Evolutionary conservation across 1,140 invertebrate genomes (phyloP).

Genomic region (Drosophila pachea): DNA sequence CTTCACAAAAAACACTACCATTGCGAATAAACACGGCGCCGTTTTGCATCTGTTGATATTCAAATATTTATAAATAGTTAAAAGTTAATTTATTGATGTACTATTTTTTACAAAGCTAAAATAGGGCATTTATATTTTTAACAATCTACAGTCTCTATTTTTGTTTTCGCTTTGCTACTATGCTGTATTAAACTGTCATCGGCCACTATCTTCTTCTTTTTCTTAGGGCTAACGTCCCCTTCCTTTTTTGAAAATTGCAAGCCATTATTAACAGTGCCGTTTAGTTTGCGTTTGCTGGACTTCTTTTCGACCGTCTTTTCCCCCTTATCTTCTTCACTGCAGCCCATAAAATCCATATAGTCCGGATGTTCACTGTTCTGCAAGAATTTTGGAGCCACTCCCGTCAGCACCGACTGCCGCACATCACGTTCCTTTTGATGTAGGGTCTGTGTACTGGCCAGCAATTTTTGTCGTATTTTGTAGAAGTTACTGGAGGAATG

Average conservation of each 20-base stretch:
- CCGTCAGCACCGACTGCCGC: conserved; percentile 57
- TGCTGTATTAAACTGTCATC: neutral
- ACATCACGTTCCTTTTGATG: conserved; percentile 56
- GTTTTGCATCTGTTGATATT: neutral
- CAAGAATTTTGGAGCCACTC: conserved; percentile 47
- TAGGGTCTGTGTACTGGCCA: conserved; percentile 38
- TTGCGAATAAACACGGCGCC: neutral
- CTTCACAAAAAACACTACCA: neutral
- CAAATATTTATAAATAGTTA: neutral
- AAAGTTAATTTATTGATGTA: conserved; percentile 2
- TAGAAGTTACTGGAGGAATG: conserved; percentile 41
- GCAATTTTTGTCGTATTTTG: conserved; percentile 31
- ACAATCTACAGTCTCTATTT: neutral
- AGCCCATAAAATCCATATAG: conserved; percentile 1
- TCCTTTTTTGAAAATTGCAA: neutral
- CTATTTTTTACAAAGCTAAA: neutral
- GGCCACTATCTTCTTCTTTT: neutral
- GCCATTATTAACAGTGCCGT: neutral
- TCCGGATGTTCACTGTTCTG: neutral
- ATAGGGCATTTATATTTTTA: neutral
- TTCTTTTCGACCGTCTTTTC: neutral
- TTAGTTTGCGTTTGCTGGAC: conserved; percentile 3
- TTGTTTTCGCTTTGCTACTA: neutral
- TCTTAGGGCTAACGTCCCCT: neutral
- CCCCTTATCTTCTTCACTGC: neutral